Evolutionary conservation across 2,888 invertebrate genomes (phyloP).

Genomic region (Stomorhina lunata): DNA sequence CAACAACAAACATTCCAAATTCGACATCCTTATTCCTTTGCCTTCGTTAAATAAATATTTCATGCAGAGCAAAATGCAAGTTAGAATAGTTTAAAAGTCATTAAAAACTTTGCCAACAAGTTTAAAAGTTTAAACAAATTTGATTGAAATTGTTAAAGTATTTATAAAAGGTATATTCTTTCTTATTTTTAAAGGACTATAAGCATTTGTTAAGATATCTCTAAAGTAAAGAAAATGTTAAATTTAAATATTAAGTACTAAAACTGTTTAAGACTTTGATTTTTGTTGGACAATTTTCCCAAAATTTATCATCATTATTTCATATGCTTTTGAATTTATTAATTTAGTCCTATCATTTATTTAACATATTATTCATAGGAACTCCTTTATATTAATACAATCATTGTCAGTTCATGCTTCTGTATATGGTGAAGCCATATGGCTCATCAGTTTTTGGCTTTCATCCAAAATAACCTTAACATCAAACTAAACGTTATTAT

Average conservation of each 20-base stretch:
- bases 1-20: conserved; percentile 32
- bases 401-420: no score
- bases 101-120: conserved; percentile 77
- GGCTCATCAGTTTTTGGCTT: no score
- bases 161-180: conserved; percentile 21
- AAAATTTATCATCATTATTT: not conserved
- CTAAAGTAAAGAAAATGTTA: no score
- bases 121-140: conserved; percentile 73
- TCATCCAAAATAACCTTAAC: not conserved
- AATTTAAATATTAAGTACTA: no score
- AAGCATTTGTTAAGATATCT: no score
- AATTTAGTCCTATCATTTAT: conserved; percentile 33
- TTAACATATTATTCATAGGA: conserved; percentile 4
- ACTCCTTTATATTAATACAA: conserved; percentile 9
- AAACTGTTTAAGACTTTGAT: no score
- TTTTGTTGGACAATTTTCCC: not conserved
- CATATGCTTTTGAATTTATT: conserved; percentile 10
- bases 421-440: no score
- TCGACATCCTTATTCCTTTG: conserved; percentile 46
- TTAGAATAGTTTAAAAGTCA: conserved; percentile 76
- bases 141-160: conserved; percentile 73
- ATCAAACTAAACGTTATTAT: not conserved
- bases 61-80: conserved; percentile 50
- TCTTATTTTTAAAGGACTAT: conserved; percentile 1
- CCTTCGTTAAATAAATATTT: conserved; percentile 60